phyloP scores from a whole-genome alignment of 2,797 vertebrate genomes.

The Pangasius djambal region DNA sequence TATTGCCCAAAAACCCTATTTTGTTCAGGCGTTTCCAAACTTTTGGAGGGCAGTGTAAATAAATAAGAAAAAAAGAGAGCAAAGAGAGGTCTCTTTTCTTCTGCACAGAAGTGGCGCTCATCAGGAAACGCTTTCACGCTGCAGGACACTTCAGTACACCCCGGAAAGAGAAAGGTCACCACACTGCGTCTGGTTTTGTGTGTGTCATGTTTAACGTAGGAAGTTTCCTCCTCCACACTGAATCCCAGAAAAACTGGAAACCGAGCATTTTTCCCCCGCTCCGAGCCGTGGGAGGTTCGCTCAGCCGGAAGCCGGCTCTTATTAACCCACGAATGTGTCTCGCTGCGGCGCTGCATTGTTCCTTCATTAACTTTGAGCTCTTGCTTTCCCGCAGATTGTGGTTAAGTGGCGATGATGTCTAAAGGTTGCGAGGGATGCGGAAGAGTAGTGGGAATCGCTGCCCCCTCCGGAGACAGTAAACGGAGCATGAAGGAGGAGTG shows the following conservation, averaged over 20 bases:
- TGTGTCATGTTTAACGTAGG: constrained; percentile 4
- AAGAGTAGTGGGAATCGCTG: not conserved
- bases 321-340: not conserved
- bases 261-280: not conserved
- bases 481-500: constrained; percentile 26
- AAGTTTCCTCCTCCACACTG: constrained; percentile 3
- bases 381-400: constrained; percentile 25
- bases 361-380: constrained; percentile 32
- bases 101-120: not conserved
- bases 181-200: not conserved
- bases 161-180: constrained; percentile 1
- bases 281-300: constrained; percentile 5
- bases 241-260: not conserved
- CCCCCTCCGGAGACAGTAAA: not conserved
- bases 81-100: not conserved
- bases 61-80: not conserved
- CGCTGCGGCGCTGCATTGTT: constrained; percentile 17
- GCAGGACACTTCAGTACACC: constrained; percentile 7
- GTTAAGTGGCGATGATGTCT: constrained; percentile 26
- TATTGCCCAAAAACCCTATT: too few species aligned
- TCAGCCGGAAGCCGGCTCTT: constrained; percentile 5
- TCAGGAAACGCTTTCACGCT: not conserved
- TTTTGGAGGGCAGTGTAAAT: too few species aligned
- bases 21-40: too few species aligned
- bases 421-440: constrained; percentile 11